Evolutionary conservation across 2,888 invertebrate genomes (phyloP), one percentile per base, ranked within the genome.

Genomic region (Scrobipalpa costella): DNA sequence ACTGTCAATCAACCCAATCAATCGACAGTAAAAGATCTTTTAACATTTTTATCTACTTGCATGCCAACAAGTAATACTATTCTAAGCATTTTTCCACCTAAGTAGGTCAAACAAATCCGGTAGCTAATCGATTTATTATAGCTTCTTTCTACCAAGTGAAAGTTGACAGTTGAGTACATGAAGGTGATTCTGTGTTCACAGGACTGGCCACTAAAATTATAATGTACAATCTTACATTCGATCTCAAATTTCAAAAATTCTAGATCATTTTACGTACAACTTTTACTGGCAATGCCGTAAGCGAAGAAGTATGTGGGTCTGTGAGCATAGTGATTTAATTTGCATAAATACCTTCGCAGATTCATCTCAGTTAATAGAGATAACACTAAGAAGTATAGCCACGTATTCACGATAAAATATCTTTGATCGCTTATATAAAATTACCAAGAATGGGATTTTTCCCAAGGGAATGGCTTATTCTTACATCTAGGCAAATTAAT

Each of bases 111-210:
- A n/a, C 33, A 52, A 52, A 33, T 33, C 33, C 33, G 27, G 40
- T 40, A 40, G 44, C 59, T 21, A 40, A 38, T 38, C n/a, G 19
- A 0, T 47, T 60, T 59, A 47, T 60, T 47, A 47, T 60, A 44
- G n/a, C 62, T 40, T 57, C 40, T 58, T 61, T 70, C 70, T 63
- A 15, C 13, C 34, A 15, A 78, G 83, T 81, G 85, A 85, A 85
- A 85, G 85, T 83, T 83, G 76, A 79, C 80, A 74, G 80, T 83
- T 80, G 74, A 49, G 67, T 72, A 66, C 67, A 65, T 65, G 67
- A 62, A 66, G 34, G 55, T 55, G 34, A 34, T 15, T 34, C 55
- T 15, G n/a, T 55, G 55, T 55, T 34, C n/a, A 7, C 55, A 55
- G 34, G 7, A 55, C 33, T 55, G 21, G 13, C n/a, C 55, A 19